A percentile compares a stretch with the other conserved stretches of the same genome.
Evolutionary conservation across 2,888 invertebrate genomes (phyloP).

Genomic region (Caenorhabditis sp.): DNA sequence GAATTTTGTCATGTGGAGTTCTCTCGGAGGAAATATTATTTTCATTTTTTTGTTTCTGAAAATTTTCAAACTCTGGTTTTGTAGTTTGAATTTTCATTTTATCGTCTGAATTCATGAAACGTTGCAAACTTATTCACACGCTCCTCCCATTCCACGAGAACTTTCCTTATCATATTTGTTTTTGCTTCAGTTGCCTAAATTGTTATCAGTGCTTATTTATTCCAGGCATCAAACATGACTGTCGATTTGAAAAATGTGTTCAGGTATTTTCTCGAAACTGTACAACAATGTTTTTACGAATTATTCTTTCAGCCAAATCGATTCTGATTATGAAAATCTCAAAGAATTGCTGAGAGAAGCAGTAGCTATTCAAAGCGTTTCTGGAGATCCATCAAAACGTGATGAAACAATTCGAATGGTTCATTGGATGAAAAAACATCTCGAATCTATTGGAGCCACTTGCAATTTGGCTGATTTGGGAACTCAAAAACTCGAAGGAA

Average conservation of each 20-base stretch:
- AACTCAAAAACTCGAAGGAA: conserved; percentile 47
- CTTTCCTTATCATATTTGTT: conserved; percentile 7
- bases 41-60: not conserved
- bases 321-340: conserved; percentile 31
- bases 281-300: not conserved
- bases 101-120: too few relatives aligned
- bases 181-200: conserved; percentile 3
- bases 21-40: not conserved
- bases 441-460: conserved; percentile 40
- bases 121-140: too few relatives aligned
- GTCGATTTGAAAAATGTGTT: conserved; percentile 33
- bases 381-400: conserved; percentile 85
- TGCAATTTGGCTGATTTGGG: conserved; percentile 50
- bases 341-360: conserved; percentile 74
- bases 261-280: not conserved
- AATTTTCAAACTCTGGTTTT: not conserved
- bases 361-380: conserved; percentile 92
- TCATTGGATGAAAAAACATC: conserved; percentile 76
- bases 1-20: too few relatives aligned
- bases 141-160: not conserved
- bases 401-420: conserved; percentile 86
- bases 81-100: too few relatives aligned
- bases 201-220: conserved; percentile 6
- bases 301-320: conserved; percentile 23
- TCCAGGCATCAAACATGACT: conserved; percentile 10